Base-by-base conservation (phyloP, 2,797 vertebrate genomes). In the Danio choprae region DNA sequence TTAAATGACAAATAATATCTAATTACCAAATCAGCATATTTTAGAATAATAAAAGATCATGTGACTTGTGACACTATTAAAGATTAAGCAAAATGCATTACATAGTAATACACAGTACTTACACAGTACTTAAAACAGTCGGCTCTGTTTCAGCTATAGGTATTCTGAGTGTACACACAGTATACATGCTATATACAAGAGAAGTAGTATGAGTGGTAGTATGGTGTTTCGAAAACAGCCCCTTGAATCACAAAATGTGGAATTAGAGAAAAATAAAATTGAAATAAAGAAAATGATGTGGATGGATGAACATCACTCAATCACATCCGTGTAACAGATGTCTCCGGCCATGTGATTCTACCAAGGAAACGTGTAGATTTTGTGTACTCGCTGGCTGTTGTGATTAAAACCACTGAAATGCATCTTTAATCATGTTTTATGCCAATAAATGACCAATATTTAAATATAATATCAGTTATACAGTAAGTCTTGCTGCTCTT, bases 291-390 rank as follows among this genome's bases (percentile, higher is more conserved):
- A 64, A 63, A 63, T 62, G 64, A 64, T 5, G 7, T 6, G 3
- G 18, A 38, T 43, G 6, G 60, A 44, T 64, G 18, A 76, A 65
- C 74, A 65, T 50, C n/a, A 43, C 4, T 55, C 36, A 76, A 50
- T 75, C 36, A 16, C n/a, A 15, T 46, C 46, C 63, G 59, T 64
- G 12, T 43, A 62, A 76, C 60, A 55, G 50, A 65, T 55, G 74
- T 76, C 60, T 55, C 62, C 11, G 65, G 50, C 51, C 1, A 1
- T 50, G 55, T 22, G 46, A 53, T 64, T 75, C 13, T 63, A 63
- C n/a, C 7, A 41, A 63, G 15, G 36, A 18, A 63, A 58, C 46
- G 50, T 43, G 18, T 9, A 36, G 11, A 38, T 1, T 7, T 50
- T 36, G 6, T 22, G n/a, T 36, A 6, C 43, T 29, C 20, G 67